These are phyloP conservation scores for Pogona vitticeps DNA, from an alignment of 2,113 vertebrate species.

Conservation along the genomic window DNA sequence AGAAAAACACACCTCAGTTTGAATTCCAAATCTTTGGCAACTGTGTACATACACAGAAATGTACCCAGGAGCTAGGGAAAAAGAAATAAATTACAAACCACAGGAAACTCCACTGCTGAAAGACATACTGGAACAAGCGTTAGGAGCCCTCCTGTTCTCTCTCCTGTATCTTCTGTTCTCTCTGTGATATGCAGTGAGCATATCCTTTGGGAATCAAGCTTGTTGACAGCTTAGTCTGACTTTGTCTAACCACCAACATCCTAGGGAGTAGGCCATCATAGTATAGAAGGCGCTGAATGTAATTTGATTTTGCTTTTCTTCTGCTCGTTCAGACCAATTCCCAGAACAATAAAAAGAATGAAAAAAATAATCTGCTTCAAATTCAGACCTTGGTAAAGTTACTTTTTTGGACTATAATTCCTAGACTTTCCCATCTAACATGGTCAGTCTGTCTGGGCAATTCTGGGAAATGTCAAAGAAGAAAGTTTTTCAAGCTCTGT, in stretches of 20 bases:
- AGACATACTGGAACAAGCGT: slow-evolving; percentile 2
- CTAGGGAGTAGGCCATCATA: slow-evolving; percentile 33
- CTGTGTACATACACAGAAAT: not conserved
- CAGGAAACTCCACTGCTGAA: slow-evolving; percentile 40
- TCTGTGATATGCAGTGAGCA: slow-evolving; percentile 41
- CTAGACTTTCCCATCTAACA: no score
- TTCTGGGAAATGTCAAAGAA: no score
- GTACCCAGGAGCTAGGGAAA: not conserved
- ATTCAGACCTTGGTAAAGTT: no score
- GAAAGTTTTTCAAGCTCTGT: no score
- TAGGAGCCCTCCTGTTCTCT: slow-evolving; percentile 1
- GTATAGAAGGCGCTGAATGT: slow-evolving; percentile 26
- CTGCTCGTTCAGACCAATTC: slow-evolving; percentile 50
- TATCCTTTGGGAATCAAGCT: slow-evolving; percentile 52
- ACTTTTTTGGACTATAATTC: no score
- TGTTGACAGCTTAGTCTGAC: slow-evolving; percentile 33
- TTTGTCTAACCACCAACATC: slow-evolving; percentile 46
- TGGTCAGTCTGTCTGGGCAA: no score
- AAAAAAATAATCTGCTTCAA: no score
- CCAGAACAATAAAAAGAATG: slow-evolving; percentile 12
- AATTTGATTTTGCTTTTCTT: slow-evolving; percentile 20
- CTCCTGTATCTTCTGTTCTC: slow-evolving; percentile 29
- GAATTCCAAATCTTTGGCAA: slow-evolving; percentile 29
- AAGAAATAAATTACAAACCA: slow-evolving; percentile 29
- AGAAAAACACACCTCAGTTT: slow-evolving; percentile 8